A percentile compares a stretch with the other conserved stretches of the same genome.
phyloP scores from a whole-genome alignment of 2,797 vertebrate genomes.

The Eulemur mongoz region DNA sequence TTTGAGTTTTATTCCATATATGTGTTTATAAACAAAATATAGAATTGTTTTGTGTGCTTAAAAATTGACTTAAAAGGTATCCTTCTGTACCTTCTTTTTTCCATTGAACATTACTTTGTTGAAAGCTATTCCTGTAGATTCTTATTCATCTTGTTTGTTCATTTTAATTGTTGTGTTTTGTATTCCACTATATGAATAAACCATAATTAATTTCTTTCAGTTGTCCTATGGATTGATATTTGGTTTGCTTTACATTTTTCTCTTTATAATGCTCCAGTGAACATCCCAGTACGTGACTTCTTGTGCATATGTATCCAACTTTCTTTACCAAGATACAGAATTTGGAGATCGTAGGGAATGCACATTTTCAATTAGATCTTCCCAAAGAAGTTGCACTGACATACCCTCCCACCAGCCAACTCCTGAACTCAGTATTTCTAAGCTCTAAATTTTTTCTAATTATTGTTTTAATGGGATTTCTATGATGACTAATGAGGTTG shows the following conservation, averaged over 20 bases:
- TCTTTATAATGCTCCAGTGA: background rate
- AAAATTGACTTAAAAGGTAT: background rate
- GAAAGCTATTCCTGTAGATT: background rate
- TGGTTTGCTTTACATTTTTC: background rate
- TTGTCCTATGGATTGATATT: background rate
- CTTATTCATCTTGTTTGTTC: background rate
- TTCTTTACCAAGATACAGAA: background rate
- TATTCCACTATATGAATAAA: background rate
- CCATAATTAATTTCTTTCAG: background rate
- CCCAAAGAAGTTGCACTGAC: background rate
- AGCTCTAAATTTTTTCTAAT: background rate
- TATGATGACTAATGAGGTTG: background rate
- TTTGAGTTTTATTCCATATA: background rate
- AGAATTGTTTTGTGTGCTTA: background rate
- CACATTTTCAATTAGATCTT: background rate
- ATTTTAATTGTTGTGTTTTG: background rate
- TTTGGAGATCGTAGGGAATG: background rate
- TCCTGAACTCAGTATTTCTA: background rate
- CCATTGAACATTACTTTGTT: background rate
- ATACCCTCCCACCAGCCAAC: background rate
- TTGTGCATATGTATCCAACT: background rate
- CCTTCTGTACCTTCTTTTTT: background rate
- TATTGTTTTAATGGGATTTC: conserved; percentile 19
- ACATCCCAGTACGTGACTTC: background rate
- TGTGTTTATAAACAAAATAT: background rate